Evolutionary conservation across 2,113 vertebrate species (phyloP).

Genomic region (Pionites leucogaster): DNA sequence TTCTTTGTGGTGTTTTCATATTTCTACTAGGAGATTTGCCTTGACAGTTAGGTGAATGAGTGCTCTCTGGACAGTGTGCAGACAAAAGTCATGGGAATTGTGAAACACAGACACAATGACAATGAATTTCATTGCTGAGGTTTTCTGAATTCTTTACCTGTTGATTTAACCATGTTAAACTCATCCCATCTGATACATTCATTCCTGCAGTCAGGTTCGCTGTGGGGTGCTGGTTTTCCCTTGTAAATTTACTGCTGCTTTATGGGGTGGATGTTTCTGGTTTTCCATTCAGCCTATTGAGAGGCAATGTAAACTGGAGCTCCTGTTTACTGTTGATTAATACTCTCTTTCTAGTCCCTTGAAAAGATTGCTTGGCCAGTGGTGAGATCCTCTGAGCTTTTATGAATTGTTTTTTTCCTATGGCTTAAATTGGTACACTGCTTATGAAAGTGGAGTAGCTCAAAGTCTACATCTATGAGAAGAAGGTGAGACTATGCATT

Average conservation of each 20-base stretch:
- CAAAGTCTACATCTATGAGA: not conserved
- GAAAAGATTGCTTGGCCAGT: not conserved
- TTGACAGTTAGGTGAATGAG: not conserved
- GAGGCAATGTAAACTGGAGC: not conserved
- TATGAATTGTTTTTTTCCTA: not conserved
- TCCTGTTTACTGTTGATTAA: not conserved
- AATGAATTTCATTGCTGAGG: constrained; percentile 6
- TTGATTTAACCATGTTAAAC: constrained; percentile 46
- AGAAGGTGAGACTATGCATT: not conserved
- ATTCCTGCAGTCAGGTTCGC: not conserved
- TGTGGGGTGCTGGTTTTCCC: not conserved
- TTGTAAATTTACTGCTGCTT: not conserved
- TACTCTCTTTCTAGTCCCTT: not conserved
- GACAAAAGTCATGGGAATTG: not conserved
- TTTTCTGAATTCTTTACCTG: constrained; percentile 27
- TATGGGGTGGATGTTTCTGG: not conserved
- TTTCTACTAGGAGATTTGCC: not conserved
- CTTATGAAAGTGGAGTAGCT: not conserved
- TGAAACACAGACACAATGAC: not conserved
- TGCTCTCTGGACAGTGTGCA: not conserved
- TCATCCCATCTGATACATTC: not conserved
- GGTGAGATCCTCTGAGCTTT: not conserved
- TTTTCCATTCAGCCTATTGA: not conserved
- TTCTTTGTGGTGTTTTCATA: not conserved
- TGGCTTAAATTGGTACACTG: not conserved